Base-by-base conservation (phyloP, 2,888 invertebrate genomes). In the Lasioglossum pauxillum region DNA sequence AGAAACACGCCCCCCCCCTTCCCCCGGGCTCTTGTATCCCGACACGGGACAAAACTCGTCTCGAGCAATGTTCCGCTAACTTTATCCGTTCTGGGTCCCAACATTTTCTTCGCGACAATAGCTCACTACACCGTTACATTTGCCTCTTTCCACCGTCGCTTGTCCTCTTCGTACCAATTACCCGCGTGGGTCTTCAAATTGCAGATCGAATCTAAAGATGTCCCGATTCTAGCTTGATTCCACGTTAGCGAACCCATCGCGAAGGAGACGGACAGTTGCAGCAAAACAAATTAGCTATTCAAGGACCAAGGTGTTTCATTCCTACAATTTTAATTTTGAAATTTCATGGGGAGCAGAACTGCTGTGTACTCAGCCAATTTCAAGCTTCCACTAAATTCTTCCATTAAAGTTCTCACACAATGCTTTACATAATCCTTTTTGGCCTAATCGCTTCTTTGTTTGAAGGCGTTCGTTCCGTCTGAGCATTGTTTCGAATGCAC, bases 61-160 rank as follows among this genome's bases (percentile, higher is more conserved):
- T 5, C 31, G 12, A 57, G 38, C 19, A 16, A 64, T 23, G n/a
- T n/a, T n/a, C 57, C 53, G 53, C n/a, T n/a, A 75, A 46, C 31
- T 64, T 38, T 41, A 23, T 71, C 38, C 71, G n/a, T 35, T 71
- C 53, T 38, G 53, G 46, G 49, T 69, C 38, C 35, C 78, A 23
- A 53, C 38, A 53, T 49, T 35, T 69, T 78, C 69, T 38, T 71
- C 78, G 53, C 78, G 49, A 49, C 67, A 78, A 78, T 46, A 71
- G n/a, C 27, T 38, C 71, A 69, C 49, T 14, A 38, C 71, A 27
- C 12, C 79, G 73, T 85, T 85, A 72, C 75, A 72, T 75, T 85
- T 73, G 57, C 31, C 85, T 79, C 85, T 85, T 85, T 85, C 85
- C 38, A 67, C 64, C 85, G 85, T 85, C 85, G 85, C 41, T 38